Evolutionary conservation across 2,888 invertebrate species (phyloP).

Genomic region (Hydraecia micacea): DNA sequence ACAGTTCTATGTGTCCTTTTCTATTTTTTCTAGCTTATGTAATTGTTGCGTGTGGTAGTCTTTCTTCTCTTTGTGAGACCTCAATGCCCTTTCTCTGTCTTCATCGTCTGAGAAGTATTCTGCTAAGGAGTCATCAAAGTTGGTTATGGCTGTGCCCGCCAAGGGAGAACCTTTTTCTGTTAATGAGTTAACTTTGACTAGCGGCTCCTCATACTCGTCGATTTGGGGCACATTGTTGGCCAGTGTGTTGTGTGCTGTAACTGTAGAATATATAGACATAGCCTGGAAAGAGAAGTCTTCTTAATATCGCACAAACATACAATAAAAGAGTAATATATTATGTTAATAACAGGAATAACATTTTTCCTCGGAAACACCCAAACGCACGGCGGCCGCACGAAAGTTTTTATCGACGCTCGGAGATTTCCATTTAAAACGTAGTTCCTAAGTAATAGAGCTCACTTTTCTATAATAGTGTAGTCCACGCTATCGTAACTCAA

Average conservation of each 20-base stretch:
- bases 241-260: conserved; percentile 83
- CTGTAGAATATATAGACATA: conserved; percentile 91
- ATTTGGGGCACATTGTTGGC: conserved; percentile 71
- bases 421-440: neutral
- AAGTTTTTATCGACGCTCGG: neutral
- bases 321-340: neutral
- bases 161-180: conserved; percentile 81
- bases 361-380: neutral
- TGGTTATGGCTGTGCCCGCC: conserved; percentile 78
- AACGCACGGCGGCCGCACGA: neutral
- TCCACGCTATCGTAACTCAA: too few species aligned
- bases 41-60: conserved; percentile 71
- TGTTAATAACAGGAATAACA: neutral
- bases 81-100: conserved; percentile 84
- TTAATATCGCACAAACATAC: conserved; percentile 6
- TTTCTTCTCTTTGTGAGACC: conserved; percentile 81
- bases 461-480: neutral
- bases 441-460: neutral
- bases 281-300: conserved; percentile 84
- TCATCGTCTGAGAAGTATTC: conserved; percentile 90
- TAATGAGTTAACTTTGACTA: conserved; percentile 79
- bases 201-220: conserved; percentile 77
- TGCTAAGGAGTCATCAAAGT: conserved; percentile 81
- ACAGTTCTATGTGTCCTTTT: conserved; percentile 82
- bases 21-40: conserved; percentile 80